Conservation (phyloP, 2,888 invertebrate species). For the Acanthosepion lycidas region DNA sequence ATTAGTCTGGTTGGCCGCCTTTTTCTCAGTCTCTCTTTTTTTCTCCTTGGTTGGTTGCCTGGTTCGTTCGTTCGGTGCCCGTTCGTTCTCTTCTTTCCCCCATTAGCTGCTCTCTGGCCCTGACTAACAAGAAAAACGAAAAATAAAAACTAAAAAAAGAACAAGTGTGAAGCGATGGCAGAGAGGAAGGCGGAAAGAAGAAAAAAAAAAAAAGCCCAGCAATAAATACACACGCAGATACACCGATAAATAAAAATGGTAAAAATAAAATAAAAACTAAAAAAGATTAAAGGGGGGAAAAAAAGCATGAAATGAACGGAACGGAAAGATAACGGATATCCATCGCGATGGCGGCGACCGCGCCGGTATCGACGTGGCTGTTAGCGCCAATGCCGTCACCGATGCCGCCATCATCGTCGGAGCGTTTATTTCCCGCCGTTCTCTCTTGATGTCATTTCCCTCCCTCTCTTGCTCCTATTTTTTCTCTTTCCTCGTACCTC, state of each 20-base stretch:
- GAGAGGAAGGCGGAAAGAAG: background rate
- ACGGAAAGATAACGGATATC: slow-evolving; percentile 14
- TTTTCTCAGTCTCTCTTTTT: too few species aligned
- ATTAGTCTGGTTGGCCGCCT: background rate
- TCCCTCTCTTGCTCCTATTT: background rate
- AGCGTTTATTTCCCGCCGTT: background rate
- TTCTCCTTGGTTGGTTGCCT: too few species aligned
- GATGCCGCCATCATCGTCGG: background rate
- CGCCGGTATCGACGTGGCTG: background rate
- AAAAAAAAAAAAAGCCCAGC: too few species aligned
- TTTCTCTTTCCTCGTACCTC: background rate
- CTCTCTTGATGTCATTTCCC: background rate
- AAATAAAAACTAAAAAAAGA: too few species aligned
- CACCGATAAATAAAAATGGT: background rate
- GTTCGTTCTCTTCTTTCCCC: too few species aligned
- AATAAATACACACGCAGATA: background rate
- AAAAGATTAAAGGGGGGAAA: background rate
- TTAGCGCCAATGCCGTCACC: background rate
- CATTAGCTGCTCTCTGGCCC: too few species aligned
- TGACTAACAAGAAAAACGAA: too few species aligned
- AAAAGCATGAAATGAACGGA: background rate
- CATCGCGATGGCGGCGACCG: background rate
- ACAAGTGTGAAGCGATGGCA: too few species aligned
- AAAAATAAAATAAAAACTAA: background rate
- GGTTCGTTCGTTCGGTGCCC: too few species aligned